Evolutionary conservation across 2,888 invertebrate genomes (phyloP).

Genomic region (Pilophorus perplexus): DNA sequence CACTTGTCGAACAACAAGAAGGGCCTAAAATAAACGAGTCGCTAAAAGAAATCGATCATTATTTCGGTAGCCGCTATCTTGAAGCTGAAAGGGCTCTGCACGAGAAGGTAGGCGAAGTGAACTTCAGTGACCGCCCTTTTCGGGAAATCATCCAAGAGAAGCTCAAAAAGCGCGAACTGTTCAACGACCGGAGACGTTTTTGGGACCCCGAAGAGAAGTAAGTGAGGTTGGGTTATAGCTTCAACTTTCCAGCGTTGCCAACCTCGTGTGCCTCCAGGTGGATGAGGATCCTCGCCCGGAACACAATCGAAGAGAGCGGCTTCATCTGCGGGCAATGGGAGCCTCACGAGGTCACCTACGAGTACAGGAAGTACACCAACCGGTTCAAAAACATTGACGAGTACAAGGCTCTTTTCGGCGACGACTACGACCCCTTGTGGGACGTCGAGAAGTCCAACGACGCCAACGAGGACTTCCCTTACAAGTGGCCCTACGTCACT

Average conservation of each 20-base stretch:
- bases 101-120: neutral
- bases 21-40: slow-evolving; percentile 14
- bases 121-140: slow-evolving; percentile 27
- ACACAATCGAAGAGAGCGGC: slow-evolving; percentile 44
- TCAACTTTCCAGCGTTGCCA: too few species aligned
- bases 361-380: slow-evolving; percentile 43
- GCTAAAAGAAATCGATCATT: slow-evolving; percentile 40
- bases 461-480: slow-evolving; percentile 15
- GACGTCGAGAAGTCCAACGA: slow-evolving; percentile 34
- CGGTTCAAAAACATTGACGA: slow-evolving; percentile 45
- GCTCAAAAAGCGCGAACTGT: slow-evolving; percentile 20
- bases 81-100: slow-evolving; percentile 28
- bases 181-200: slow-evolving; percentile 35
- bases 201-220: slow-evolving; percentile 35
- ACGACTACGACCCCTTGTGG: slow-evolving; percentile 47
- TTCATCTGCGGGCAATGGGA: slow-evolving; percentile 43
- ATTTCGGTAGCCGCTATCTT: slow-evolving; percentile 39
- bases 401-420: slow-evolving; percentile 45
- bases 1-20: slow-evolving; percentile 13
- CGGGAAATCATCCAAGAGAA: slow-evolving; percentile 26
- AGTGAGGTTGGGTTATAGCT: too few species aligned
- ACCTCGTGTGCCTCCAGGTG: too few species aligned
- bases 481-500: slow-evolving; percentile 19
- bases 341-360: slow-evolving; percentile 44
- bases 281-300: slow-evolving; percentile 44